Base-by-base conservation (phyloP, 1,140 invertebrate genomes). In the Drosophila ananassae region DNA sequence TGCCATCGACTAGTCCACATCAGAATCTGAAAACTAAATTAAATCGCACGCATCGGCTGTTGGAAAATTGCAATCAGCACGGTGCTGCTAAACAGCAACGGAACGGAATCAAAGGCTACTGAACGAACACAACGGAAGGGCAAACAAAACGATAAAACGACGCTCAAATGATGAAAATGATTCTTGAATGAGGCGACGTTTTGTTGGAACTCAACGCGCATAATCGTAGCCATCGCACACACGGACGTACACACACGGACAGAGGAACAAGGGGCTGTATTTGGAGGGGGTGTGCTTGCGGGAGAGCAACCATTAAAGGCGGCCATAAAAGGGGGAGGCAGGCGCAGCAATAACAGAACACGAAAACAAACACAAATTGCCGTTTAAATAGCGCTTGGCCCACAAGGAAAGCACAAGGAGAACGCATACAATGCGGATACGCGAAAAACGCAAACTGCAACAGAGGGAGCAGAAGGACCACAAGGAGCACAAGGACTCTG, bases 211-310 rank as follows among this genome's bases (percentile, higher is more conserved):
- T 64, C 82, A 87, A 89, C 71, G 83, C 83, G 83, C 83, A 87
- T 79, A 87, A 87, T 87, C 83, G 83, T 87, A 87, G 82, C 82
- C 83, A 71, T 82, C 79, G 78, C 66, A 51, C 52, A 51, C 52
- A 34, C 60, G 22, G 59, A 64, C 59, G 32, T 52, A 39, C 72
- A 48, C n/a, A 48, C 56, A 28, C 41, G 56, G 24, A 44, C 50
- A 30, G 21, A 62, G 34, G 41, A 52, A 41, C n/a, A 3, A 5
- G 41, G 17, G 41, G 13, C 41, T 13, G 17, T 13, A 7, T 3
- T 37, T 5, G 12, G 37, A 39, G 37, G 37, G 73, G 55, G 44
- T 59, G 60, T 72, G 58, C 47, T 64, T 66, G 50, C 24, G 73
- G 17, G 58, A 51, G 50, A 41, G 41, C 13, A 39, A n/a, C n/a